These are phyloP conservation scores for Parnassius mnemosyne DNA, from an alignment of 2,888 invertebrate species.

Conservation along the genomic window DNA sequence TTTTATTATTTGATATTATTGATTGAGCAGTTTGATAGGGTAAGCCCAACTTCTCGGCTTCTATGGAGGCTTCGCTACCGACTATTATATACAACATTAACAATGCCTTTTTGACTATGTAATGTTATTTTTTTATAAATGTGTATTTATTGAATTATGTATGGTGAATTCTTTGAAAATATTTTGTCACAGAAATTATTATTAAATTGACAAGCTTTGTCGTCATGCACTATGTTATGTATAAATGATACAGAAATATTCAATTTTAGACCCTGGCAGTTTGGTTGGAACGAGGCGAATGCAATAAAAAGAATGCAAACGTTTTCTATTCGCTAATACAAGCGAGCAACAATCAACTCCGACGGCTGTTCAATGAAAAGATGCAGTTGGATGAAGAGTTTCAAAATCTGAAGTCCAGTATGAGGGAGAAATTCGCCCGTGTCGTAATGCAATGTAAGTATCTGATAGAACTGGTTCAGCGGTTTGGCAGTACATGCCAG, in stretches of 20 bases:
- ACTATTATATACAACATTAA: no score
- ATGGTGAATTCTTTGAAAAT: no score
- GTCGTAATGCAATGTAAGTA: conserved; percentile 95
- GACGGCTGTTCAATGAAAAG: conserved; percentile 92
- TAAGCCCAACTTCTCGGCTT: no score
- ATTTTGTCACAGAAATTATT: no score
- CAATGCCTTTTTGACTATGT: no score
- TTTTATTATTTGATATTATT: no score
- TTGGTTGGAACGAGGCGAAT: conserved; percentile 96
- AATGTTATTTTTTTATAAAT: no score
- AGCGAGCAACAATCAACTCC: conserved; percentile 93
- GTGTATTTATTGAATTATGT: no score
- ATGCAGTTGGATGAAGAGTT: conserved; percentile 92
- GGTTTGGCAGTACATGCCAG: neutral
- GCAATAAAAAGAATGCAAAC: conserved; percentile 92
- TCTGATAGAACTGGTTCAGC: conserved; percentile 1
- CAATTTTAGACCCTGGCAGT: conserved; percentile 85
- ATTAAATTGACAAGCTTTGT: no score
- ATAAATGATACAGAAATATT: neutral
- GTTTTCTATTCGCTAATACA: conserved; percentile 96
- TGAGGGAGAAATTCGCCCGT: conserved; percentile 90
- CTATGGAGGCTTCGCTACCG: no score
- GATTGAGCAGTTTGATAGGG: no score
- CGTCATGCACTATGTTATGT: no score
- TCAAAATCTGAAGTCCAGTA: conserved; percentile 86